phyloP scores from a whole-genome alignment of 1,140 invertebrate species.

The Portunus trituberculatus region DNA sequence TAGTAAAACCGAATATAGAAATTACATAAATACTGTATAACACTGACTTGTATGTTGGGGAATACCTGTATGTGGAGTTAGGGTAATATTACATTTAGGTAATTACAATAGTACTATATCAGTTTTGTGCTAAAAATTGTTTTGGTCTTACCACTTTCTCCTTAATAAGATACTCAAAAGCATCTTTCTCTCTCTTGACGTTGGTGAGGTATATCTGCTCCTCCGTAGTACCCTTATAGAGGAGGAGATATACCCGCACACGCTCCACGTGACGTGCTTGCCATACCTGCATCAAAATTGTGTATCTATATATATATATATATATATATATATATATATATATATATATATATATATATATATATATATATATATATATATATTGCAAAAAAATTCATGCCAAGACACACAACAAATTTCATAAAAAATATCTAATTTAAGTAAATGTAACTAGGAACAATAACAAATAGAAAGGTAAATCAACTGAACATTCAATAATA shows the following conservation, averaged over 20 bases:
- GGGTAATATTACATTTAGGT: not conserved
- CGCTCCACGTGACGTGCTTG: conserved; percentile 79
- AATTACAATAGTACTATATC: not conserved
- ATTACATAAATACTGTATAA: too few species aligned
- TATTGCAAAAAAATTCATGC: not conserved
- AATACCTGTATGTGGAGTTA: not conserved
- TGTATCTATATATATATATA: not conserved
- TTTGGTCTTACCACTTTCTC: conserved; percentile 88
- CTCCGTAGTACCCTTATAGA: conserved; percentile 95
- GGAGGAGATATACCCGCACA: conserved; percentile 89
- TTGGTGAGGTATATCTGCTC: conserved; percentile 97
- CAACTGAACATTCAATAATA: too few species aligned
- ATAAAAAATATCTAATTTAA: not conserved
- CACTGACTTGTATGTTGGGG: too few species aligned
- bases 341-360: conserved; percentile 26
- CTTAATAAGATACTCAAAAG: conserved; percentile 95
- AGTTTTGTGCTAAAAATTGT: conserved; percentile 80
- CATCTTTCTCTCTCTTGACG: conserved; percentile 93
- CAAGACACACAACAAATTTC: not conserved
- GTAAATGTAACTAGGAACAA: not conserved
- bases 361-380: conserved; percentile 13
- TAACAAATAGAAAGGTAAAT: not conserved
- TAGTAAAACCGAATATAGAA: not conserved
- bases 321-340: conserved; percentile 26
- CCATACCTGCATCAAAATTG: conserved; percentile 79